Conservation (phyloP, 2,113 vertebrate species). For the Misgurnus mizolepis region DNA sequence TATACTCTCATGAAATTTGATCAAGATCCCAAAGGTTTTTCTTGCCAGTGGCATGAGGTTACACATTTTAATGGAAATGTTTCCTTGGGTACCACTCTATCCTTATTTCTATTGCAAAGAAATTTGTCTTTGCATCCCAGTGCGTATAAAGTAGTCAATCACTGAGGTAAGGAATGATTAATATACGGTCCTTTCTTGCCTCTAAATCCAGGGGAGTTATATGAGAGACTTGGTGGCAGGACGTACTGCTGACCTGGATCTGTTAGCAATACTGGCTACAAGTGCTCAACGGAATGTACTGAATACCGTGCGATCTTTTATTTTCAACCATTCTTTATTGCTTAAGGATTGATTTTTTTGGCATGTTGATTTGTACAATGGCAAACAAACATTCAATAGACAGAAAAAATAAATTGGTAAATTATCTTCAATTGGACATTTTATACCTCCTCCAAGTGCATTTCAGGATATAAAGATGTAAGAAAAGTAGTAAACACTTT, state of each 20-base stretch:
- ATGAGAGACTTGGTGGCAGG: slow-evolving; percentile 36
- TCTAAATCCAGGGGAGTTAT: slow-evolving; percentile 35
- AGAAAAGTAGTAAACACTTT: no score
- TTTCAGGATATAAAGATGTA: background rate
- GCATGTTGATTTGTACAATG: background rate
- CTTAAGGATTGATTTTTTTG: no score
- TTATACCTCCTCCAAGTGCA: background rate
- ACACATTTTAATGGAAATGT: slow-evolving; percentile 45
- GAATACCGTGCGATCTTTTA: background rate
- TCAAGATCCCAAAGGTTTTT: slow-evolving; percentile 40
- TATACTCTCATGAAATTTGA: slow-evolving; percentile 36
- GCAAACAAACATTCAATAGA: background rate
- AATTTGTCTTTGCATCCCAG: slow-evolving; percentile 51
- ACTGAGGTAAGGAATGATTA: slow-evolving; percentile 48
- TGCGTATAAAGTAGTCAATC: slow-evolving; percentile 54
- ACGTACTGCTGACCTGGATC: slow-evolving; percentile 42
- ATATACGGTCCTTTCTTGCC: slow-evolving; percentile 33
- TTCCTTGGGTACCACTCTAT: slow-evolving; percentile 51
- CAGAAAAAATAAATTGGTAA: no score
- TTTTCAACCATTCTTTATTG: background rate
- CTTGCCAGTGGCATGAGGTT: slow-evolving; percentile 36
- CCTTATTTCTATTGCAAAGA: slow-evolving; percentile 52
- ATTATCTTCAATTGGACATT: background rate
- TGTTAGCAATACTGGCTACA: slow-evolving; percentile 29
- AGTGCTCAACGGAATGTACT: slow-evolving; percentile 33